These are phyloP conservation scores for Pseudeuparius sepicola DNA, from an alignment of 2,888 invertebrate species.

Conservation along the genomic window DNA sequence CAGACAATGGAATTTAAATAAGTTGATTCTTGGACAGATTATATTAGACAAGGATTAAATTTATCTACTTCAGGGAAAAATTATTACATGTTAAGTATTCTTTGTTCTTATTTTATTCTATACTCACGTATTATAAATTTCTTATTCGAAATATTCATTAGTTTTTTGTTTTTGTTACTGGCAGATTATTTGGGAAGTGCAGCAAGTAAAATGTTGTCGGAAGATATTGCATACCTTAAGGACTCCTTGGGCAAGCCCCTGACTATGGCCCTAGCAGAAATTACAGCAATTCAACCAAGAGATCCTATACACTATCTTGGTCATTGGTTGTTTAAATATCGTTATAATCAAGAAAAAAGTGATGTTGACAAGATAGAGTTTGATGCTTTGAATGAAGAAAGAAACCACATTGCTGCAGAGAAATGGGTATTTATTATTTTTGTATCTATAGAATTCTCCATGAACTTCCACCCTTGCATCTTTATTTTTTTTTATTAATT, in stretches of 20 bases:
- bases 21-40: too few relatives aligned
- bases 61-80: too few relatives aligned
- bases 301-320: constrained; percentile 43
- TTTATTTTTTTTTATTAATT: constrained; percentile 1
- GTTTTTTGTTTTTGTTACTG: too few relatives aligned
- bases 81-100: too few relatives aligned
- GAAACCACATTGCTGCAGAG: constrained; percentile 32
- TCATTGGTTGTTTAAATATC: constrained; percentile 42
- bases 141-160: too few relatives aligned
- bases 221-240: constrained; percentile 37
- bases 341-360: constrained; percentile 38
- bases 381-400: constrained; percentile 32
- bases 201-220: constrained; percentile 27
- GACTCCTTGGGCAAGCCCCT: constrained; percentile 35
- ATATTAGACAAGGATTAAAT: too few relatives aligned
- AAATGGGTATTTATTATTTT: constrained; percentile 28
- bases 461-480: constrained; percentile 3
- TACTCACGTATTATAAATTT: too few relatives aligned
- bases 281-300: constrained; percentile 38
- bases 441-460: too few relatives aligned
- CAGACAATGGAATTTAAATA: too few relatives aligned
- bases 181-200: too few relatives aligned
- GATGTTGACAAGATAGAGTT: constrained; percentile 31
- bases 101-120: too few relatives aligned
- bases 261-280: constrained; percentile 39